Evolutionary conservation across 2,113 vertebrate genomes (phyloP).

Genomic region (Oreochromis aureus): DNA sequence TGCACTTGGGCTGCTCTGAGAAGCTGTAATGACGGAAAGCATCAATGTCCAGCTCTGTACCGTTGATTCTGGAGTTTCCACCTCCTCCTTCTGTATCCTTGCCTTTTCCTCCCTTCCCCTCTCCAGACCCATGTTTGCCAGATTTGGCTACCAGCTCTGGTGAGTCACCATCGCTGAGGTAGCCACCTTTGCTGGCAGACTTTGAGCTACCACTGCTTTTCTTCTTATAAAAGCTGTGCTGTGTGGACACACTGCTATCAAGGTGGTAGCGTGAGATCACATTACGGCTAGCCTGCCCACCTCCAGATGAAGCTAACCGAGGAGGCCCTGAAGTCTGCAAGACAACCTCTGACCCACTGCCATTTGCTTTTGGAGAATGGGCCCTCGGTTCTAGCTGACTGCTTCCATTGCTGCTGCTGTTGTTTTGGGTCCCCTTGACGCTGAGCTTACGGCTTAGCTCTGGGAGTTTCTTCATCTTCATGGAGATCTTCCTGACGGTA

Average conservation of each 20-base stretch:
- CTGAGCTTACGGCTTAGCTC: constrained; percentile 93
- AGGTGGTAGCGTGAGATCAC: constrained; percentile 98
- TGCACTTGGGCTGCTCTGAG: constrained; percentile 92
- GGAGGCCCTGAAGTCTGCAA: constrained; percentile 36
- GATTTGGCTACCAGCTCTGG: constrained; percentile 91
- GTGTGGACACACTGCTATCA: constrained; percentile 91
- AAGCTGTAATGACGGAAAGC: constrained; percentile 95
- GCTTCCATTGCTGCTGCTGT: constrained; percentile 55
- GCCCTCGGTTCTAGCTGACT: constrained; percentile 58
- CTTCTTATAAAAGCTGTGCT: constrained; percentile 83
- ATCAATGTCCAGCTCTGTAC: constrained; percentile 86
- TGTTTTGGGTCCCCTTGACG: constrained; percentile 80
- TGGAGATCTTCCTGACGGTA: constrained; percentile 95
- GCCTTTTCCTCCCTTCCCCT: constrained; percentile 74
- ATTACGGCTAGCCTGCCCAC: constrained; percentile 80
- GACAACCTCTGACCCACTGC: constrained; percentile 13
- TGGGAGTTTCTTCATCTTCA: constrained; percentile 97
- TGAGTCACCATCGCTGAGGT: constrained; percentile 95
- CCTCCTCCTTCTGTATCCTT: constrained; percentile 56
- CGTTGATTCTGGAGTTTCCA: constrained; percentile 67
- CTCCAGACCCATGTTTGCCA: constrained; percentile 76
- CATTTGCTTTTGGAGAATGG: constrained; percentile 33
- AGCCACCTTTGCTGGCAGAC: constrained; percentile 90
- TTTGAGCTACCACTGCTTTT: constrained; percentile 78
- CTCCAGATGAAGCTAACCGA: constrained; percentile 71